phyloP scores from a whole-genome alignment of 2,797 vertebrate species.

The Malacoraja senta region DNA sequence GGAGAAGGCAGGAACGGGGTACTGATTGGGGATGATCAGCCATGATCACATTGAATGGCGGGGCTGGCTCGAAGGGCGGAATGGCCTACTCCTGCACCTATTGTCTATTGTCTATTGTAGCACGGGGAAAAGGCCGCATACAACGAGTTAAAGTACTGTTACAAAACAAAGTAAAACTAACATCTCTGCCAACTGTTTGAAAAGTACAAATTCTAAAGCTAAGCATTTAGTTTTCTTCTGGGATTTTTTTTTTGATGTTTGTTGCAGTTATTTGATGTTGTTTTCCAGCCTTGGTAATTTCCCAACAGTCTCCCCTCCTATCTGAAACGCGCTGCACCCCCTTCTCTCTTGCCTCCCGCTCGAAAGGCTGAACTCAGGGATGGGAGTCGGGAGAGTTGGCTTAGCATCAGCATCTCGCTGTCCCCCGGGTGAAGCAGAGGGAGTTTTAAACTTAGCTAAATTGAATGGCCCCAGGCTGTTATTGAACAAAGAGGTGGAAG shows the following conservation, averaged over 20 bases:
- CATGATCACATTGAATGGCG: too few relatives aligned
- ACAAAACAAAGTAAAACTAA: background rate
- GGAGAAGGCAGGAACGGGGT: too few relatives aligned
- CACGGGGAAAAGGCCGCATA: background rate
- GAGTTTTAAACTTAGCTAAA: slow-evolving; percentile 34
- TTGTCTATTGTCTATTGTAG: too few relatives aligned
- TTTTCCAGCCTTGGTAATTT: slow-evolving; percentile 6
- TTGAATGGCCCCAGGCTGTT: slow-evolving; percentile 25
- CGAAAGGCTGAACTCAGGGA: background rate
- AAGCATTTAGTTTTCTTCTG: slow-evolving; percentile 28
- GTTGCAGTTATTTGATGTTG: slow-evolving; percentile 20
- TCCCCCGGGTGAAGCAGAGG: background rate
- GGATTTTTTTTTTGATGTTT: background rate
- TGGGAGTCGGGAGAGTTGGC: background rate
- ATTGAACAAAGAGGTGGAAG: background rate
- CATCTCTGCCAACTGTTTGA: slow-evolving; percentile 3
- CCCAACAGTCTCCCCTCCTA: background rate
- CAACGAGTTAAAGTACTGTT: background rate
- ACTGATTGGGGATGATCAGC: too few relatives aligned
- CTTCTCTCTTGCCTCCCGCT: background rate
- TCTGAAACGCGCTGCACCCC: background rate
- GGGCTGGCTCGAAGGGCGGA: too few relatives aligned
- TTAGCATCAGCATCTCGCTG: background rate
- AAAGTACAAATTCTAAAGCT: slow-evolving; percentile 26
- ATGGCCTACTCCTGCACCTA: too few relatives aligned